Percentiles rank a stretch among this genome's conserved stretches.
Conservation (phyloP, 2,113 vertebrate species). For the Gallinago paraguaiae region DNA sequence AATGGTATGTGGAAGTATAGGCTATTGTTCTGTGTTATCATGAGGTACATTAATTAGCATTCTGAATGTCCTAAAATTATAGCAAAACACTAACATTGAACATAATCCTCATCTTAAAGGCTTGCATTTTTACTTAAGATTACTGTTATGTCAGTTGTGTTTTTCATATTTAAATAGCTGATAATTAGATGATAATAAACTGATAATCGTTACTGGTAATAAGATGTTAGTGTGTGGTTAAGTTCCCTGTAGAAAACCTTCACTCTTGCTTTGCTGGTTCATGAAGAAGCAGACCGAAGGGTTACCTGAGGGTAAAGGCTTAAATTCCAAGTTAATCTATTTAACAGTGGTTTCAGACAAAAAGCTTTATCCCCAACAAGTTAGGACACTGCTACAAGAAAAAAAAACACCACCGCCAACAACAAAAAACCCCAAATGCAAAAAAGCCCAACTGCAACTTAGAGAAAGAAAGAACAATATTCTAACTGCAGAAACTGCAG, state of each 20-base stretch:
- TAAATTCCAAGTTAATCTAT: not conserved
- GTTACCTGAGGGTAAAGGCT: not conserved
- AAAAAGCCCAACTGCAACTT: not conserved
- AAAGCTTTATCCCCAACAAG: not conserved
- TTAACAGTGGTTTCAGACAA: not conserved
- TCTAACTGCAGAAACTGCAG: not conserved
- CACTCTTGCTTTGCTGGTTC: not conserved
- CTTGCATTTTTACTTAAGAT: not conserved
- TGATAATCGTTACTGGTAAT: too few relatives aligned
- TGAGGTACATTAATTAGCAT: not conserved
- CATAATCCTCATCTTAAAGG: not conserved
- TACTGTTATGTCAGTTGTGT: not conserved
- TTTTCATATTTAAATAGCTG: not conserved
- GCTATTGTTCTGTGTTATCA: not conserved
- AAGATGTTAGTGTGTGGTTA: not conserved
- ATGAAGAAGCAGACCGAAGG: not conserved
- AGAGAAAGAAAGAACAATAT: not conserved
- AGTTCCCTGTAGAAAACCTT: not conserved
- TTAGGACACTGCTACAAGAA: not conserved
- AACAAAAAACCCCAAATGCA: not conserved
- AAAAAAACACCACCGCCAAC: not conserved
- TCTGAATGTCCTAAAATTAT: not conserved
- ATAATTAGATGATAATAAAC: too few relatives aligned
- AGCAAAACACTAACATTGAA: not conserved
- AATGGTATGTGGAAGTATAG: slow-evolving; percentile 19